These are phyloP conservation scores for Diloba caeruleocephala DNA, from an alignment of 2,888 invertebrate genomes.

Conservation along the genomic window DNA sequence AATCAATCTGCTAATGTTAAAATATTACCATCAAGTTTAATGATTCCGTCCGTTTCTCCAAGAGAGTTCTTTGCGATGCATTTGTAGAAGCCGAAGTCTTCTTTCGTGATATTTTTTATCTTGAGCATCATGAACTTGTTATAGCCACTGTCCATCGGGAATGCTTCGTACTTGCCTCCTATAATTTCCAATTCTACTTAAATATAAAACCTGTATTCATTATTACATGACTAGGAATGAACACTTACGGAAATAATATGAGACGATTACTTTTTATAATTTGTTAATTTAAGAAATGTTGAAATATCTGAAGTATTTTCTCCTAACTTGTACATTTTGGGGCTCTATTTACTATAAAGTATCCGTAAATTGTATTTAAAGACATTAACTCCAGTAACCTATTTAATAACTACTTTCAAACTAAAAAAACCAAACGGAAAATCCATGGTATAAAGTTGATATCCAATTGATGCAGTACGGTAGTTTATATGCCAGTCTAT, in stretches of 20 bases:
- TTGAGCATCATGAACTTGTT: conserved; percentile 97
- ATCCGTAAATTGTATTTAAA: conserved; percentile 24
- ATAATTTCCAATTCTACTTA: conserved; percentile 91
- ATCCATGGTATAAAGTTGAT: conserved; percentile 23
- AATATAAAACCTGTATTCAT: conserved; percentile 80
- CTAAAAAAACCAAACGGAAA: no score
- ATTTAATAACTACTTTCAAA: conserved; percentile 44
- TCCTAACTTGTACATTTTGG: conserved; percentile 5
- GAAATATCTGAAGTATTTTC: background rate
- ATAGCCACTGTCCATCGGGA: conserved; percentile 95
- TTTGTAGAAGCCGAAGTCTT: conserved; percentile 96
- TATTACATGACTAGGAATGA: conserved; percentile 21
- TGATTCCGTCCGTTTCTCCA: conserved; percentile 96
- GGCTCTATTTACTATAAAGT: conserved; percentile 23
- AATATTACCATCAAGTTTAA: conserved; percentile 95
- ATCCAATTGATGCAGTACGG: conserved; percentile 31
- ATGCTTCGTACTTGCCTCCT: conserved; percentile 97
- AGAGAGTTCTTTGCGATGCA: conserved; percentile 97
- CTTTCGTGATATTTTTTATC: conserved; percentile 94
- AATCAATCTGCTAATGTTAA: conserved; percentile 55
- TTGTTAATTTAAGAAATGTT: background rate
- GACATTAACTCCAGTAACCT: conserved; percentile 37
- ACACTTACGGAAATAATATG: background rate
- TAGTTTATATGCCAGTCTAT: no score
- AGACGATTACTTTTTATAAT: background rate